Evolutionary conservation across 2,797 vertebrate species (phyloP).

Genomic region (Dendrocincla fuliginosa): DNA sequence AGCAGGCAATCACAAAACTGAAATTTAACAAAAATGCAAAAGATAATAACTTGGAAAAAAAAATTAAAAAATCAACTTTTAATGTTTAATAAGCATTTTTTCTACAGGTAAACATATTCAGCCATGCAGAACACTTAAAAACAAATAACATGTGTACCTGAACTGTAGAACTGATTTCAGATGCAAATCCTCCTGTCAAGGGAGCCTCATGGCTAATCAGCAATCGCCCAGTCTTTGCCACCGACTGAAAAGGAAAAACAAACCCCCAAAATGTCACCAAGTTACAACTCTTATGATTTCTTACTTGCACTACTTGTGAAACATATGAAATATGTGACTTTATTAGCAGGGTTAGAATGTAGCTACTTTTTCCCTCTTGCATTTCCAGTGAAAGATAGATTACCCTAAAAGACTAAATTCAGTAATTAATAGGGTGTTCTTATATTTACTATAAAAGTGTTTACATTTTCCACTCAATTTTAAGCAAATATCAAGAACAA

Average conservation of each 20-base stretch:
- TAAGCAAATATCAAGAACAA: background rate
- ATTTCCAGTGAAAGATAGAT: background rate
- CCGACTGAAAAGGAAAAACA: constrained; percentile 83
- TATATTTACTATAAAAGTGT: background rate
- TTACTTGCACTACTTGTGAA: background rate
- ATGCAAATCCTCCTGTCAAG: constrained; percentile 94
- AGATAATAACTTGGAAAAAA: background rate
- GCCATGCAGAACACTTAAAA: background rate
- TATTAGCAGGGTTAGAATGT: background rate
- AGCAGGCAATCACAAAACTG: background rate
- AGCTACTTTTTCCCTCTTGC: background rate
- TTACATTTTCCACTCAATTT: background rate
- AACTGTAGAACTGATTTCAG: constrained; percentile 94
- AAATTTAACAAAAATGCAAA: background rate
- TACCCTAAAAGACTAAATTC: background rate
- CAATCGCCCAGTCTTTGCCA: constrained; percentile 92
- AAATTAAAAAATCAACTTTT: background rate
- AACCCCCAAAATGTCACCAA: background rate
- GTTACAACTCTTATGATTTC: background rate
- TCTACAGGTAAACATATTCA: background rate
- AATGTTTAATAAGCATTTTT: background rate
- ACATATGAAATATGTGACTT: background rate
- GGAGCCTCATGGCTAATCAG: constrained; percentile 97
- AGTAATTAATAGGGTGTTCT: background rate
- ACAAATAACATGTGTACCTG: constrained; percentile 81